Evolutionary conservation across 1,140 invertebrate genomes (phyloP), one percentile per base, ranked within the genome.

Genomic region (Macrocentrus cingulum): DNA sequence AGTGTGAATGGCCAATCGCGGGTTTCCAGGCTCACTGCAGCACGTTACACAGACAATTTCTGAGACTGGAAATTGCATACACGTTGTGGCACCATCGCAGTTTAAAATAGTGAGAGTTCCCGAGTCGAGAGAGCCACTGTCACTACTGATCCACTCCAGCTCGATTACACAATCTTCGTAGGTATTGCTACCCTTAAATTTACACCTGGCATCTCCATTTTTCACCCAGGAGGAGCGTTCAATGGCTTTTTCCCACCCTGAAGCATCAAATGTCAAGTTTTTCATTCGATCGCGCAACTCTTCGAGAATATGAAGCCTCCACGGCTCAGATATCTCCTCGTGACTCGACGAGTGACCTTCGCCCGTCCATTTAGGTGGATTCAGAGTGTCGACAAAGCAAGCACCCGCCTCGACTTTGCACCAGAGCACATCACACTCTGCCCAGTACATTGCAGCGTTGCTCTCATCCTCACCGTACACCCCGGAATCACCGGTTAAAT

Each of bases 151-250:
- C 87, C 91, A 92, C 78, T 94, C 91, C 49, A 94, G 74, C 72
- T 94, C 90, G 36, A 94, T 75, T 56, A 88, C 80, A 70, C 89
- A 91, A 65, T 92, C 89, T 55, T 89, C 84, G 74, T 85, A 88
- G 2, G 75, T 77, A 34, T 77, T 80, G 62, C 79, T 83, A 20
- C 80, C 76, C 69, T 84, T 83, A 44, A 89, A 80, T 71, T 84
- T 84, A 61, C 84, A 86, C 65, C 88, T 84, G 3, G 88, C 88
- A 68, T 90, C 86, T 18, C 88, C 88, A 60, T 85, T 88, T 67
- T 92, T 91, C 0, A 91, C 83, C 90, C 91, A 94, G 0, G 90
- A 91, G 18, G 87, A 88, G 66, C 84, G 88, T 80, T 93, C 90
- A 39, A 92, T 82, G 11, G 91, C 91, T 67, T 85, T 83, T 70